These are phyloP conservation scores for Cygnus buccinator DNA, from an alignment of 2,113 vertebrate species.

Conservation along the genomic window DNA sequence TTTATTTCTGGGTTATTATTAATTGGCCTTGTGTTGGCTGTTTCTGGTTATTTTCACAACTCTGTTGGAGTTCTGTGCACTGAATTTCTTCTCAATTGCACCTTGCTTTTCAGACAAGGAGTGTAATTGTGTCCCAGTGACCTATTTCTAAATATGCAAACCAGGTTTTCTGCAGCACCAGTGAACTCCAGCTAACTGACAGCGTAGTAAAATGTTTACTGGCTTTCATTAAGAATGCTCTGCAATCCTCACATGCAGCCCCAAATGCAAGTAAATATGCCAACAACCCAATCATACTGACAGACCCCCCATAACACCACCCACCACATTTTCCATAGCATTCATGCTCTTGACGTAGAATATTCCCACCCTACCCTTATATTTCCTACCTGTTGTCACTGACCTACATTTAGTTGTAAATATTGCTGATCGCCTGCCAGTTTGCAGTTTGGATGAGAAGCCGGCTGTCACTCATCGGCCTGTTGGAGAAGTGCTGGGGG, in stretches of 20 bases:
- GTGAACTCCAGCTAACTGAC: slow-evolving; percentile 39
- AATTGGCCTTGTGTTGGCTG: not conserved
- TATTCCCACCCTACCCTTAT: not conserved
- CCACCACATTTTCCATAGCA: not conserved
- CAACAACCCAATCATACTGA: not conserved
- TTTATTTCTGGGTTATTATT: not conserved
- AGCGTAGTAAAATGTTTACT: slow-evolving; percentile 16
- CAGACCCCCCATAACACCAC: not conserved
- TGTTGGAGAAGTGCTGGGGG: not conserved
- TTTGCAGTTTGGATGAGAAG: not conserved
- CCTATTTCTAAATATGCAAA: slow-evolving; percentile 57
- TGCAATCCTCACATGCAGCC: not conserved
- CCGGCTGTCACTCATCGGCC: not conserved
- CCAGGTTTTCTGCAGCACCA: not conserved
- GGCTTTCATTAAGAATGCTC: slow-evolving; percentile 6
- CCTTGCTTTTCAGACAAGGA: not conserved
- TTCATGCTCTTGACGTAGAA: not conserved
- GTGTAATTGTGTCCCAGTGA: slow-evolving; percentile 5
- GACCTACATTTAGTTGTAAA: not conserved
- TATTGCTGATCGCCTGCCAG: not conserved
- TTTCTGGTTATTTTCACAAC: not conserved
- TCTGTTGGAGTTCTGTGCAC: not conserved
- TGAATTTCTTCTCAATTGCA: not conserved
- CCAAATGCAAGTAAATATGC: not conserved
- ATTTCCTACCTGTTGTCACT: not conserved